Base-by-base conservation (phyloP, 2,888 invertebrate genomes). In the Abrostola triplasia region DNA sequence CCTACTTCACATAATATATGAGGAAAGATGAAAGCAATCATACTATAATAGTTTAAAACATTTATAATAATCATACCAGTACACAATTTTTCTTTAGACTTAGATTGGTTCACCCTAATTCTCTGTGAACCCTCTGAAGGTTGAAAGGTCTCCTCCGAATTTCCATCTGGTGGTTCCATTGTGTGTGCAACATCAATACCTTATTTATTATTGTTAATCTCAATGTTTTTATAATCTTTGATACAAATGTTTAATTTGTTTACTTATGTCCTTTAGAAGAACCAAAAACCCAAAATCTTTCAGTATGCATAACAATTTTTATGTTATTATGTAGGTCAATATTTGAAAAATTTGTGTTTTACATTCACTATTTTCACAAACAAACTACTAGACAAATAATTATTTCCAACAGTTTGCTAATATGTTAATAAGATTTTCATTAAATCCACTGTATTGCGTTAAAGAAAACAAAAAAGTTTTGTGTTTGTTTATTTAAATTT, bases 11-110 rank as follows among this genome's bases (percentile, higher is more conserved):
- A 24, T 4, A 24, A 24, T 4, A 24, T 4, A 24, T 24, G 24
- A 24, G 24, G 24, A 24, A 24, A 24, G n/a, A n/a, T n/a, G n/a
- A n/a, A n/a, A n/a, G n/a, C n/a, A n/a, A n/a, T n/a, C n/a, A n/a
- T n/a, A n/a, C n/a, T n/a, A 24, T 24, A 24, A 24, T 2, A 24
- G 10, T 40, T 40, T 40, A 40, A 4, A 10, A 9, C 1, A 24
- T 40, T 40, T 4, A 10, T 40, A 13, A 10, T 35, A 9, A 35
- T 35, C 73, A 55, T 59, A 82, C 83, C 82, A 51, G 68, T 75
- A 42, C 50, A 49, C 41, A 65, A 35, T 61, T 77, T 81, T 51
- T 81, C 82, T 63, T 77, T 81, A 5, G 77, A 81, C 54, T 67
- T 76, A 36, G 58, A 59, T 9, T 58, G 58, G 52, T 64, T 70